Evolutionary conservation across 2,113 vertebrate genomes (phyloP).

Genomic region (Scortum barcoo): DNA sequence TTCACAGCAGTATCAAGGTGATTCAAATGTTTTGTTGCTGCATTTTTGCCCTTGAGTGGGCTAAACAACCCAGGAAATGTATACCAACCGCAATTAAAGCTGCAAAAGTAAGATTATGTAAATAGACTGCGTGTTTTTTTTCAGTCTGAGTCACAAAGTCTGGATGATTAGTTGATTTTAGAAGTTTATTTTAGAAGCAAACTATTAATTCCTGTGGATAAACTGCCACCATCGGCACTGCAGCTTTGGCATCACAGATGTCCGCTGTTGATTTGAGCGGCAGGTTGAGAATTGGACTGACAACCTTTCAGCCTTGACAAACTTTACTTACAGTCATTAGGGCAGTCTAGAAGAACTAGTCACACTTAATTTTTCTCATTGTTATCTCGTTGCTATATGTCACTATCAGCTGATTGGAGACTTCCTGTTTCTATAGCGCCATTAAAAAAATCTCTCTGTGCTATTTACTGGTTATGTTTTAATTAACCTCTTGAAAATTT

Average conservation of each 20-base stretch:
- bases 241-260: not conserved
- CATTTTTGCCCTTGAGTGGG: slow-evolving; percentile 32
- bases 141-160: not conserved
- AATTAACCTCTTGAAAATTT: not conserved
- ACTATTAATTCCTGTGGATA: not conserved
- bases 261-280: not conserved
- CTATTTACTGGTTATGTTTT: no score
- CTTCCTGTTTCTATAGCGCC: not conserved
- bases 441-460: not conserved
- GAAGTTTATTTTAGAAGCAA: not conserved
- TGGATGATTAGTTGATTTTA: not conserved
- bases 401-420: not conserved
- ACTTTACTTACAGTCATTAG: not conserved
- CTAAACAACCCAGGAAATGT: slow-evolving; percentile 9
- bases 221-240: not conserved
- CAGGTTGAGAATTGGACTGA: not conserved
- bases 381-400: no score
- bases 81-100: slow-evolving; percentile 12
- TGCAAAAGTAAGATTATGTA: not conserved
- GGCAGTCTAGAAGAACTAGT: not conserved
- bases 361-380: no score
- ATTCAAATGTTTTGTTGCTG: slow-evolving; percentile 20
- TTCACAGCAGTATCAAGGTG: slow-evolving; percentile 17
- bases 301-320: not conserved
- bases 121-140: not conserved